These are phyloP conservation scores for Psilopsiagon aurifrons DNA, from an alignment of 2,113 vertebrate species.

Conservation along the genomic window DNA sequence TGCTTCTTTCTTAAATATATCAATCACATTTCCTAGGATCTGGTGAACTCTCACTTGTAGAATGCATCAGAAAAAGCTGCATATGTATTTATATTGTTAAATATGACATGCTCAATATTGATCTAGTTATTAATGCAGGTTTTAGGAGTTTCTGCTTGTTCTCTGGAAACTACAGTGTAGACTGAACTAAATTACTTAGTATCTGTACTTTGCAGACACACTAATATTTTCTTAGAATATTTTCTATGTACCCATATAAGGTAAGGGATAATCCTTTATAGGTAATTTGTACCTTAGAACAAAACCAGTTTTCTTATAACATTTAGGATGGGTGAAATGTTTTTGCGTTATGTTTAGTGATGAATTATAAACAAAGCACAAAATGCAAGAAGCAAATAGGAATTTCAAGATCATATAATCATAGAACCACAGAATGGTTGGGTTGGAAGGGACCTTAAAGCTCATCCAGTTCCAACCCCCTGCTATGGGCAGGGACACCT, in stretches of 20 bases:
- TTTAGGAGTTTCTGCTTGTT: constrained; percentile 75
- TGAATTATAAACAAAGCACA: constrained; percentile 51
- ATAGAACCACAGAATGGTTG: background rate
- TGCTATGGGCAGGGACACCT: background rate
- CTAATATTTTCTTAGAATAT: constrained; percentile 76
- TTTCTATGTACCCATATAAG: constrained; percentile 69
- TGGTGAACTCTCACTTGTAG: constrained; percentile 10
- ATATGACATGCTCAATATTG: constrained; percentile 45
- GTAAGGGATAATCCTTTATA: constrained; percentile 33
- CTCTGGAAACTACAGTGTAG: constrained; percentile 79
- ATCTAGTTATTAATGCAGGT: constrained; percentile 55
- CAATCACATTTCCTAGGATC: background rate
- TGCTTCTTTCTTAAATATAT: background rate
- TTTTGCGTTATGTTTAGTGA: constrained; percentile 53
- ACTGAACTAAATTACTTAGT: constrained; percentile 70
- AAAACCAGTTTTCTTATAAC: constrained; percentile 59
- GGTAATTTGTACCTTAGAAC: constrained; percentile 31
- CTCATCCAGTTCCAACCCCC: background rate
- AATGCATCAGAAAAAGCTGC: constrained; percentile 31
- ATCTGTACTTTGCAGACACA: constrained; percentile 78
- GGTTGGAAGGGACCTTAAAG: background rate
- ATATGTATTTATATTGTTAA: constrained; percentile 62
- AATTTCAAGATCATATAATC: constrained; percentile 1
- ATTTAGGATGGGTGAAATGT: constrained; percentile 33
- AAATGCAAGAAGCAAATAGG: constrained; percentile 40